Conservation (phyloP, 1,140 invertebrate species). For the Probaryconus sp. region DNA sequence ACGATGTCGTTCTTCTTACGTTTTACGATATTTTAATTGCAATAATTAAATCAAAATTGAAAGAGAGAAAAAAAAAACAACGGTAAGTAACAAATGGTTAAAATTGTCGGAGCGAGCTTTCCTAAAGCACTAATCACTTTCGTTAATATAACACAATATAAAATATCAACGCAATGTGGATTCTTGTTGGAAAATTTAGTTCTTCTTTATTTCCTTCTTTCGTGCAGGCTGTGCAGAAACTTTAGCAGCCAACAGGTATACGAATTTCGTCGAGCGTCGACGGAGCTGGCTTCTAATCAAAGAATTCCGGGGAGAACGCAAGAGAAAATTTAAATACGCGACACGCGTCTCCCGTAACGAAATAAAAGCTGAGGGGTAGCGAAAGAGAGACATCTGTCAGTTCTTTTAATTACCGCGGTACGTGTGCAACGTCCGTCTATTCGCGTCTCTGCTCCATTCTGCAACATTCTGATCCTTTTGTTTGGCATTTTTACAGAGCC, state of each 20-base stretch:
- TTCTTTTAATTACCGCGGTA: constrained; percentile 77
- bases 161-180: constrained; percentile 21
- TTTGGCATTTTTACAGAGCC: constrained; percentile 67
- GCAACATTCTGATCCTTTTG: constrained; percentile 66
- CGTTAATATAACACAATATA: constrained; percentile 27
- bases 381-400: constrained; percentile 75
- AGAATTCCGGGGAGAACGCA: constrained; percentile 70
- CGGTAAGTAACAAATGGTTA: no score
- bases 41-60: no score
- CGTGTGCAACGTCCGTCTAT: constrained; percentile 70
- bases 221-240: constrained; percentile 34
- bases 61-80: no score
- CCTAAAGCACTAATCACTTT: no score
- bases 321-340: constrained; percentile 76
- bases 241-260: constrained; percentile 60
- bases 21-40: no score
- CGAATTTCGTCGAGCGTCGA: constrained; percentile 57
- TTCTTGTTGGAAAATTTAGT: constrained; percentile 44
- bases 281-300: constrained; percentile 73
- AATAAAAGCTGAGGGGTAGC: constrained; percentile 73
- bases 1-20: no score
- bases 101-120: no score
- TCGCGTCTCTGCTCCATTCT: constrained; percentile 41
- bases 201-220: constrained; percentile 53
- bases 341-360: constrained; percentile 70